Evolutionary conservation across 2,113 vertebrate genomes (phyloP), one percentile per base, ranked within the genome.

Genomic region (Lepus timidus): DNA sequence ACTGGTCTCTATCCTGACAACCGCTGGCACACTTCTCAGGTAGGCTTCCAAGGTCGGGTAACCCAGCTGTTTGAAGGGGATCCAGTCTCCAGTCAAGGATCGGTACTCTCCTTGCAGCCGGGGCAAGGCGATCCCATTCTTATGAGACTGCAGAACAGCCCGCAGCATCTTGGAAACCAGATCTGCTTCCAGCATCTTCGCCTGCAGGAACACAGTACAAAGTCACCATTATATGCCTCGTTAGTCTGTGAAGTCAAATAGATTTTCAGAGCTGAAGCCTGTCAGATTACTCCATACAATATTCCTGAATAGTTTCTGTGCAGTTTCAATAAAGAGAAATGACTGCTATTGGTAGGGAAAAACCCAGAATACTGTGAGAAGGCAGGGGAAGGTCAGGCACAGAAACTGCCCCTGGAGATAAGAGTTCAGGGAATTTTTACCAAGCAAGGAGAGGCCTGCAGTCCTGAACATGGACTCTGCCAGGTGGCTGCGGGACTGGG

Each of bases 91-190:
- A 0, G 99, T 99, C 75, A 99, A 96, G 2, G 98, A 98, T 39
- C 90, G 98, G 97, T 99, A 99, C 67, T 99, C 99, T 23, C 92
- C 86, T 97, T 99, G 99, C 51, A 99, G 98, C 14, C 95, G 98
- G 14, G 84, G 82, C 33, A 99, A 82, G 23, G 97, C 97, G 95
- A 99, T 62, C 0, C 99, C 99, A 0, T 92, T 96, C 96, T 99
- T 99, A 96, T 98, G 99, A 73, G 99, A 98, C 97, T 99, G 99
- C 51, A 99, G 98, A 58, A 99, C 99, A 79, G 99, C 98, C 91
- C 99, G 97, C 61, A 99, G 95, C 96, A 99, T 98, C 97, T 99
- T 99, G 68, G 99, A 98, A 61, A 98, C 97, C 64, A 99, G 93
- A 96, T 99, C 98, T 13, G 97, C 96, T 75, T 99, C 99, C 80